Conservation (phyloP, 1,140 invertebrate species). For the Panulirus ornatus region DNA sequence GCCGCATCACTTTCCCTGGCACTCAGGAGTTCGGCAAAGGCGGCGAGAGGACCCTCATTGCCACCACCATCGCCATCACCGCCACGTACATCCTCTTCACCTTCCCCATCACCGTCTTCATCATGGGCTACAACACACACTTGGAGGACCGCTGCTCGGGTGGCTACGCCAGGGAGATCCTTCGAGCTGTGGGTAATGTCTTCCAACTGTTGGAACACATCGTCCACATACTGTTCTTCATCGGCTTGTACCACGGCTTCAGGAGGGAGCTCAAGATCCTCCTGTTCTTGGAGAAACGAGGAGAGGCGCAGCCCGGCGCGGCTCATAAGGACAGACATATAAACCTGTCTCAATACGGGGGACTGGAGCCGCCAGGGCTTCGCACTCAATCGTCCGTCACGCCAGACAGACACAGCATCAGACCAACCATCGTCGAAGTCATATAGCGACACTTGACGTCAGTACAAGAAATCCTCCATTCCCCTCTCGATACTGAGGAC, state of each 20-base stretch:
- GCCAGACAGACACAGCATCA: too few species aligned
- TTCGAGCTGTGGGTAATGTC: slow-evolving; percentile 39
- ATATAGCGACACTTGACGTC: too few species aligned
- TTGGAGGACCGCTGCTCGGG: slow-evolving; percentile 13
- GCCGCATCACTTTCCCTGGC: slow-evolving; percentile 35
- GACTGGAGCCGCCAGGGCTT: too few species aligned
- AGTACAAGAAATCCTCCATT: too few species aligned
- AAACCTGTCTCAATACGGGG: too few species aligned
- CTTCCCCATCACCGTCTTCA: slow-evolving; percentile 53
- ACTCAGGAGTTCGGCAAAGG: background rate
- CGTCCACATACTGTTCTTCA: slow-evolving; percentile 45
- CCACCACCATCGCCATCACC: slow-evolving; percentile 55
- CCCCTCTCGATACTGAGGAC: too few species aligned
- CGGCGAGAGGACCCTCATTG: slow-evolving; percentile 31
- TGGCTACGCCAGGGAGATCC: slow-evolving; percentile 22
- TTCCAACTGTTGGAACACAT: slow-evolving; percentile 46
- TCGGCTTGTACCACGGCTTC: slow-evolving; percentile 40
- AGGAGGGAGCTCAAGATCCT: slow-evolving; percentile 47
- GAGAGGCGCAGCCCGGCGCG: background rate
- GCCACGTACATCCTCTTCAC: slow-evolving; percentile 47
- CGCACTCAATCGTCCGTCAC: too few species aligned
- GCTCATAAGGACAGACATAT: too few species aligned
- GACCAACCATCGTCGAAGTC: background rate
- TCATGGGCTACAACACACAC: slow-evolving; percentile 10
- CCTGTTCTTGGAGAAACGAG: background rate